phyloP scores from a whole-genome alignment of 1,140 invertebrate genomes.

The Drosophila oshimai region DNA sequence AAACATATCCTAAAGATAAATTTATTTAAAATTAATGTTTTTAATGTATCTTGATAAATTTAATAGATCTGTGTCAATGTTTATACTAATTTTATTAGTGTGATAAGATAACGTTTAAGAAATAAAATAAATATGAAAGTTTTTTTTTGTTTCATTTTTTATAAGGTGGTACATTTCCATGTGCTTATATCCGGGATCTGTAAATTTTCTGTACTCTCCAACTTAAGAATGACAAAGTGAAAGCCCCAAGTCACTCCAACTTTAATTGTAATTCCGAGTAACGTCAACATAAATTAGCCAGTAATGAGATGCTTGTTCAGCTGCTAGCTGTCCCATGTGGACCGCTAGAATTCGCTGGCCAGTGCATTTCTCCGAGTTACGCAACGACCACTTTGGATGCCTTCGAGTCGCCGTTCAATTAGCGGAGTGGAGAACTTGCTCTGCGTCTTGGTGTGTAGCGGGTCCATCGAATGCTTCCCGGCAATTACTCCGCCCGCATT shows the following conservation, averaged over 20 bases:
- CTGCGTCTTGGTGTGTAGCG: constrained; percentile 10
- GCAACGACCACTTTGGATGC: constrained; percentile 13
- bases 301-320: constrained; percentile 20
- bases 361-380: constrained; percentile 12
- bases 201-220: not conserved
- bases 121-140: too few relatives aligned
- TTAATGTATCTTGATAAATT: too few relatives aligned
- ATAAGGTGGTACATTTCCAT: too few relatives aligned
- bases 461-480: constrained; percentile 11
- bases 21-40: too few relatives aligned
- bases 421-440: constrained; percentile 22
- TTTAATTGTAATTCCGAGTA: constrained; percentile 25
- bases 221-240: not conserved
- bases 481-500: constrained; percentile 38
- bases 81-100: too few relatives aligned
- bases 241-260: not conserved
- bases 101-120: too few relatives aligned
- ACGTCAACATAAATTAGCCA: constrained; percentile 29
- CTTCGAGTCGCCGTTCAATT: constrained; percentile 23
- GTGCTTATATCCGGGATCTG: not conserved
- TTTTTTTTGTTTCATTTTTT: too few relatives aligned
- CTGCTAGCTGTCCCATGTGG: constrained; percentile 4
- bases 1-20: too few relatives aligned
- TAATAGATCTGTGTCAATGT: too few relatives aligned
- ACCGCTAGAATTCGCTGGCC: constrained; percentile 1